Evolutionary conservation across 1,140 invertebrate species (phyloP).

Genomic region (Gryllus bimaculatus): DNA sequence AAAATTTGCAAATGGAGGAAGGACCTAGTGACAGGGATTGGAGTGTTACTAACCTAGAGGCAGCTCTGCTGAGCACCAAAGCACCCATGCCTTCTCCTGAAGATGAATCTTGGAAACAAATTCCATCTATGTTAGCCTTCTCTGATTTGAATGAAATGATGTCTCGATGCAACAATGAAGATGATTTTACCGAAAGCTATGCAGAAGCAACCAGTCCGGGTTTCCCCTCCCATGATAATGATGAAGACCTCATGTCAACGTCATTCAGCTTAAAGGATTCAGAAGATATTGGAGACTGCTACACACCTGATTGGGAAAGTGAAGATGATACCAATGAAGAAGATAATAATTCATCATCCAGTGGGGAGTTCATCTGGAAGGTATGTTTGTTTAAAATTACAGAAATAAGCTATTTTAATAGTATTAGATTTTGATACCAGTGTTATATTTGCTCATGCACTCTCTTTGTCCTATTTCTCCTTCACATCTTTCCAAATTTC

Average conservation of each 20-base stretch:
- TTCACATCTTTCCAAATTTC: too few species aligned
- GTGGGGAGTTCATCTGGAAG: conserved; percentile 69
- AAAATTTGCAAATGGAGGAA: not conserved
- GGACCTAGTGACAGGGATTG: conserved; percentile 5
- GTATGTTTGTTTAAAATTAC: conserved; percentile 34
- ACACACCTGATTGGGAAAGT: conserved; percentile 34
- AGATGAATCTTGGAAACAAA: conserved; percentile 24
- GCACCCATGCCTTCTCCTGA: conserved; percentile 29
- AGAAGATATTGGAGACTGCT: conserved; percentile 23
- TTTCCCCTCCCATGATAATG: not conserved
- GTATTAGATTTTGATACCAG: too few species aligned
- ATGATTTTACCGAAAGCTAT: conserved; percentile 13
- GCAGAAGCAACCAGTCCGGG: conserved; percentile 22
- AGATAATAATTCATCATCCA: conserved; percentile 41
- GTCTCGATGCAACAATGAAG: conserved; percentile 7
- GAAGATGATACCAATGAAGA: conserved; percentile 26
- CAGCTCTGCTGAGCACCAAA: conserved; percentile 15
- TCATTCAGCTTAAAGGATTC: conserved; percentile 26
- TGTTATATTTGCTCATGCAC: too few species aligned
- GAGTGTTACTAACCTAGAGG: conserved; percentile 14
- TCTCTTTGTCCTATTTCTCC: too few species aligned
- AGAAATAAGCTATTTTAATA: too few species aligned
- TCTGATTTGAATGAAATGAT: conserved; percentile 14
- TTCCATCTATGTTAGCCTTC: conserved; percentile 16
- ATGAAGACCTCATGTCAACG: conserved; percentile 27